Conservation (phyloP, 2,113 vertebrate species). For the Vidua chalybeata region DNA sequence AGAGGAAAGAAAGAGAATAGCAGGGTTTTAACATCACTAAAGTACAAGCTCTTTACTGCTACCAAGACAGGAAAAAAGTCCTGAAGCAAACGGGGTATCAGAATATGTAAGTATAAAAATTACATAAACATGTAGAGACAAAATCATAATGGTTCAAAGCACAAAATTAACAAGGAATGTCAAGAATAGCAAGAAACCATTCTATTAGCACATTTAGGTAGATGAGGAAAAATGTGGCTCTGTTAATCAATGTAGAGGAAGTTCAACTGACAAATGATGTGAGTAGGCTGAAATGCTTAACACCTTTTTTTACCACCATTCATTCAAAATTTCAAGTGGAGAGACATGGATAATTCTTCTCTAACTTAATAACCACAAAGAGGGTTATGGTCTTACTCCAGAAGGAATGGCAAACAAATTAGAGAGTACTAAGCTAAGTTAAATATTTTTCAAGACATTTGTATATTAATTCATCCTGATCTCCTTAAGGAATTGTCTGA, state of each 20-base stretch:
- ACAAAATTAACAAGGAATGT: background rate
- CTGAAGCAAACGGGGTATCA: background rate
- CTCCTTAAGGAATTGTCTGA: background rate
- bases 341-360: background rate
- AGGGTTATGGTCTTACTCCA: background rate
- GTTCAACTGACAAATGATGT: constrained; percentile 31
- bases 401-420: background rate
- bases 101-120: background rate
- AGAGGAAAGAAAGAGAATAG: background rate
- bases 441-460: background rate
- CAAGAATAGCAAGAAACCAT: background rate
- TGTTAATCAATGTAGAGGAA: background rate
- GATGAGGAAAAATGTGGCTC: background rate
- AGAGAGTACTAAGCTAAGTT: background rate
- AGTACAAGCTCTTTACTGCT: background rate
- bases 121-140: background rate
- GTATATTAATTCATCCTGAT: background rate
- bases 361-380: background rate
- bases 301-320: constrained; percentile 6
- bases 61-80: background rate
- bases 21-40: background rate
- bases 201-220: background rate
- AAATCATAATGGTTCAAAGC: background rate
- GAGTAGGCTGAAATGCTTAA: constrained; percentile 38
- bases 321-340: constrained; percentile 27